Conservation (phyloP, 2,797 vertebrate genomes). For the Mallotus villosus region DNA sequence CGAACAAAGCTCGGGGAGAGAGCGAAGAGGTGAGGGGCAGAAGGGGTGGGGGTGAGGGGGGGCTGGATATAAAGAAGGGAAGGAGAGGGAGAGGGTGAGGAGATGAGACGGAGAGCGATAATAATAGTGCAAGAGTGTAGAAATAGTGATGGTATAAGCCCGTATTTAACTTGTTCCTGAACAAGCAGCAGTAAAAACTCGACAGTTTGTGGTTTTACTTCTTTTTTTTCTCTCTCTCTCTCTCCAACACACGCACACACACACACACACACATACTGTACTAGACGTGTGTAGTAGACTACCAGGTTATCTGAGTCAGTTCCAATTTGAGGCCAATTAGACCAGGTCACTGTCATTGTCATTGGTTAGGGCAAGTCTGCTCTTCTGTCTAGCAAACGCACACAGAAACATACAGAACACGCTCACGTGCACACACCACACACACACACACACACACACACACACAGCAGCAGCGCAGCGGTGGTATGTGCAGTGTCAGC, state of each 20-base stretch:
- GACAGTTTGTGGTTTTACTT: too few relatives aligned
- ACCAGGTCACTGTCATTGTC: conserved; percentile 5
- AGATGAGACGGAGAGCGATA: background rate
- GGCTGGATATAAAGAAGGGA: background rate
- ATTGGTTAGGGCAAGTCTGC: background rate
- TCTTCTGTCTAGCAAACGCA: conserved; percentile 8
- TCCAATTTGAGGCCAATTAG: conserved; percentile 1
- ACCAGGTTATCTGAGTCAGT: background rate
- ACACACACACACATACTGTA: background rate
- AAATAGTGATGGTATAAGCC: too few relatives aligned
- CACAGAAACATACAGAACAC: background rate
- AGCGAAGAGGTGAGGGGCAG: background rate
- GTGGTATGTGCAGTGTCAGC: conserved; percentile 18
- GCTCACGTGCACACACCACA: background rate
- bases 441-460: background rate
- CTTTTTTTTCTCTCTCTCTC: too few relatives aligned
- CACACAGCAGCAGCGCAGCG: conserved; percentile 1
- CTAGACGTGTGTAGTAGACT: background rate
- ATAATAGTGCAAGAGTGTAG: too few relatives aligned
- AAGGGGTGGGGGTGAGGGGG: background rate
- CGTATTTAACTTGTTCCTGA: background rate
- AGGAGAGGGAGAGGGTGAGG: background rate
- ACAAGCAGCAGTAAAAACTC: too few relatives aligned
- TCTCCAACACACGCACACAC: background rate
- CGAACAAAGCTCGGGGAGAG: background rate